Evolutionary conservation across 2,113 vertebrate genomes (phyloP), one percentile per base, ranked within the genome.

Genomic region (Catharus bicknelli): DNA sequence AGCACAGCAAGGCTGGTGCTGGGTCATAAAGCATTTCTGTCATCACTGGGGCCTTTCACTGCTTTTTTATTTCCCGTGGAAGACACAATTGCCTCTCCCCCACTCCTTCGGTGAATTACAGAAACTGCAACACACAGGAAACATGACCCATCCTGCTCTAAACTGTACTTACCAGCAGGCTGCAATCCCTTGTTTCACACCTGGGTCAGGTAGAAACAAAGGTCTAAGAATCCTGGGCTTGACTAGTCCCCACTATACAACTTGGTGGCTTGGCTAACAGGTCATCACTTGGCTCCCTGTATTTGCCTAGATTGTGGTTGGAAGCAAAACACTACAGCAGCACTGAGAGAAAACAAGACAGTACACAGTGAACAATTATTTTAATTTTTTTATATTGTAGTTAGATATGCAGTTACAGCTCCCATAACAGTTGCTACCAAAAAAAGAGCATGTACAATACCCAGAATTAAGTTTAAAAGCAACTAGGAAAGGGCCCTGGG

Each of bases 391-490:
- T 90, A 48, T 96, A 95, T 70, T 93, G 86, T 84, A 94, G 59
- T 95, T 78, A 77, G 79, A 89, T 86, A 78, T 11, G 89, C 91
- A 83, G 90, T 92, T 96, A 51, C 86, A 96, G 80, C 45, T 96
- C 87, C 95, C 17, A 3, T 90, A 96, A 97, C 91, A 92, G 91
- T 48, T 85, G 94, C 95, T 98, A 97, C 95, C 34, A 95, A 96
- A 97, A 96, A 94, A 95, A 89, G 66, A 94, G 93, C 96, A 96
- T 88, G 30, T 92, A 95, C 69, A 77, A 79, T 93, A 97, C n/a
- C 84, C 74, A 50, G 73, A 91, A 86, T 95, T 88, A 77, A 84
- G 61, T 61, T 92, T 88, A 86, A 96, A 96, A 95, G 95, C 96
- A 96, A 96, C 88, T 88, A 55, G 47, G 54, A 30, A 82, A 75